Percentiles rank a stretch among this genome's conserved stretches.
These are phyloP conservation scores for Plutella xylostella DNA, from an alignment of 2,888 invertebrate species.

Conservation along the genomic window DNA sequence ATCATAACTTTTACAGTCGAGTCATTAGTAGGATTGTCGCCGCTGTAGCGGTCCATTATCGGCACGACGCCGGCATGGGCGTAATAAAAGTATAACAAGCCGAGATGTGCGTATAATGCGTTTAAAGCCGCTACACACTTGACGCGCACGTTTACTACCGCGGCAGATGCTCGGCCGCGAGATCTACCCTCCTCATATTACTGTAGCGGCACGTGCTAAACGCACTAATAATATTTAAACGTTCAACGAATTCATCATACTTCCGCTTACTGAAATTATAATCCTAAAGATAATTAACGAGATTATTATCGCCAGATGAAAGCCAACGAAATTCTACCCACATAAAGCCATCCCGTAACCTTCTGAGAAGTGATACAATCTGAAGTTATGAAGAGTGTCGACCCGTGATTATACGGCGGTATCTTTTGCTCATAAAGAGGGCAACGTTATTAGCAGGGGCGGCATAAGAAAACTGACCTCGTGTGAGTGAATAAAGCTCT, in stretches of 20 bases:
- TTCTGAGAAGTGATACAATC: too few species aligned
- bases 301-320: too few species aligned
- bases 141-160: constrained; percentile 28
- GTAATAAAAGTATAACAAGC: constrained; percentile 8
- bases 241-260: too few species aligned
- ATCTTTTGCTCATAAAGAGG: constrained; percentile 33
- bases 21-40: constrained; percentile 3
- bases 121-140: constrained; percentile 27
- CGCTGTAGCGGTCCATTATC: constrained; percentile 7
- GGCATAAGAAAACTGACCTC: constrained; percentile 59
- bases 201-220: too few species aligned
- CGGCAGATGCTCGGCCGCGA: constrained; percentile 24
- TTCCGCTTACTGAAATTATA: too few species aligned
- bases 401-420: constrained; percentile 22
- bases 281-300: too few species aligned
- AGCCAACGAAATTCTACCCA: too few species aligned
- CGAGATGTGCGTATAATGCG: constrained; percentile 21
- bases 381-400: too few species aligned
- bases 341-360: too few species aligned
- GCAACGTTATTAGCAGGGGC: constrained; percentile 36
- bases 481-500: constrained; percentile 60
- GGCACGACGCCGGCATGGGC: not conserved
- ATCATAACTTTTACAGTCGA: not conserved
- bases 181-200: too few species aligned
- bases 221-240: too few species aligned